These are phyloP conservation scores for Mycteria americana DNA, from an alignment of 2,797 vertebrate genomes.

Conservation along the genomic window DNA sequence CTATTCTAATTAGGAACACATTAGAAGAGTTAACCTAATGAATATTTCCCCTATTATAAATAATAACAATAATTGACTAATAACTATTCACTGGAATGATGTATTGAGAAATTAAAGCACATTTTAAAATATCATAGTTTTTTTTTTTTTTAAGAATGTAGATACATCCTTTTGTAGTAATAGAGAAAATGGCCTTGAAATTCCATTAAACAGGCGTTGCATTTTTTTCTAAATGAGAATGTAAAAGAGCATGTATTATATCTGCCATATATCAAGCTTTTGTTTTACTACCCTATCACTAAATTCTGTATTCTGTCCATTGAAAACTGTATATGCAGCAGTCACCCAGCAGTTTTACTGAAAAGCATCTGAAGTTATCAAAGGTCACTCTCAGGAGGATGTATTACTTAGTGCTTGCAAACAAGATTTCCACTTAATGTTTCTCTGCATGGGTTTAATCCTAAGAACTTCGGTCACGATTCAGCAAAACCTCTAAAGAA, in stretches of 20 bases:
- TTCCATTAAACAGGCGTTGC: neutral
- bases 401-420: neutral
- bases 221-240: neutral
- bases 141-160: neutral
- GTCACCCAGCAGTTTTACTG: neutral
- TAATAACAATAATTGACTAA: neutral
- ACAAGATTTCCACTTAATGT: conserved; percentile 14
- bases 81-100: neutral
- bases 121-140: neutral
- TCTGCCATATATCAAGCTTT: neutral
- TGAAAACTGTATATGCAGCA: neutral
- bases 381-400: conserved; percentile 27
- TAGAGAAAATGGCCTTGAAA: neutral
- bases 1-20: neutral
- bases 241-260: neutral
- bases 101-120: neutral
- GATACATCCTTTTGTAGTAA: neutral
- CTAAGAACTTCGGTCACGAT: neutral
- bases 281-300: neutral
- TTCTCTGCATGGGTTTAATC: conserved; percentile 15
- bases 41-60: neutral
- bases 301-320: neutral
- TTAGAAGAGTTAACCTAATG: neutral
- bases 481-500: neutral
- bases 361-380: neutral